Evolutionary conservation across 2,888 invertebrate species (phyloP), one percentile per base, ranked within the genome.

Genomic region (Amphimallon solstitiale): DNA sequence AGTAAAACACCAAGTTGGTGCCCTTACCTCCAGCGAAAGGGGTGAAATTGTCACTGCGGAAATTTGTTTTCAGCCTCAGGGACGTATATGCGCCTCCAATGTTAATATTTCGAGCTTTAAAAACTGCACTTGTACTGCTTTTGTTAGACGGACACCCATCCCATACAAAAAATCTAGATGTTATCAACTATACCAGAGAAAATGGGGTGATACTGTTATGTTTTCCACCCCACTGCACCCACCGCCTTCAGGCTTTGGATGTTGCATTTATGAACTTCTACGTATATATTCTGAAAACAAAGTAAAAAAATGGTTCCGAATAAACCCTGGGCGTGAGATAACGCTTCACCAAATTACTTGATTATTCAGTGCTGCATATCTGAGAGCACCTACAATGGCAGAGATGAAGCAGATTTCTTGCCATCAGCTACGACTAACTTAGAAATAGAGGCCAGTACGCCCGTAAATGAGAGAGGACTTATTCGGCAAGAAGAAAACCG

Each of bases 1-100:
- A n/a, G 76, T 76, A 4, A 61, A 72, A 68, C 75, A 73, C 61
- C 76, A 78, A 70, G 74, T 78, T 1, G 75, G 75, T 1, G 66
- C 70, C 0, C 40, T 76, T 15, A 71, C 72, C 19, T 75, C 75
- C 9, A 76, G 74, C 48, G 78, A 79, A 63, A 38, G 76, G 72
- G 52, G 68, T 38, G 21, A 40, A 17, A 60, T 40, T 2, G 48
- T 64, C n/a, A 65, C 65, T 5, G 65, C 65, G 2, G 65, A 65
- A 34, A 62, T 65, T 21, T 68, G 65, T 59, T 45, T 56, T 46
- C 64, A 35, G 60, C 63, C 9, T 12, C 12, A 62, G 63, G 46
- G 7, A 38, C n/a, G 23, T 68, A 70, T 37, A 76, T 78, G 74
- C 70, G n/a, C n/a, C 75, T n/a, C 72, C 72, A 1, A 69, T 75